These are phyloP conservation scores for Momotus momota DNA, from an alignment of 2,797 vertebrate species.

Conservation along the genomic window DNA sequence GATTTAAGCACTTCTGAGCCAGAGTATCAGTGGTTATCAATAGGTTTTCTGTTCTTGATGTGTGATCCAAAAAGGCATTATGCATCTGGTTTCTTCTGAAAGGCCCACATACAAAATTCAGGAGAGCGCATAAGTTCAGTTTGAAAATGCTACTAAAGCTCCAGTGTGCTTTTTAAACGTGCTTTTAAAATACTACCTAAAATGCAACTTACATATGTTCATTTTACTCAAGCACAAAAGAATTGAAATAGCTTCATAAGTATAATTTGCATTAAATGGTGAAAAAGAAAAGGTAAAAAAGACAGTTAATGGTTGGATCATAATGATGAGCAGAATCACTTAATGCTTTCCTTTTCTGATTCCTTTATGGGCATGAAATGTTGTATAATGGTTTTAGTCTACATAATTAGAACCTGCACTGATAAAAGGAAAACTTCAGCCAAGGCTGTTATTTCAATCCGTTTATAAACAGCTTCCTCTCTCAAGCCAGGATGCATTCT, in stretches of 20 bases:
- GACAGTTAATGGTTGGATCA: conserved; percentile 32
- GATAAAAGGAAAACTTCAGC: conserved; percentile 64
- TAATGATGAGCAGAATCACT: conserved; percentile 32
- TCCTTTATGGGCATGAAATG: conserved; percentile 66
- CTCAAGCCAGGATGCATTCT: background rate
- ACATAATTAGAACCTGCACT: conserved; percentile 67
- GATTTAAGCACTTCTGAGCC: background rate
- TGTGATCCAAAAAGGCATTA: background rate
- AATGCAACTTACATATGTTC: background rate
- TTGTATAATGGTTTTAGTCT: conserved; percentile 29
- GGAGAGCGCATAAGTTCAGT: background rate
- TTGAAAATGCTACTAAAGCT: background rate
- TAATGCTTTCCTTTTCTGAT: conserved; percentile 39
- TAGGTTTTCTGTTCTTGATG: background rate
- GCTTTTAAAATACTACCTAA: background rate
- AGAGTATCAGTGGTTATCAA: background rate
- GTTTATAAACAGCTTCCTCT: conserved; percentile 28
- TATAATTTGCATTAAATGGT: background rate
- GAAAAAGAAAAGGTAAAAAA: conserved; percentile 21
- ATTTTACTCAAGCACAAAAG: background rate
- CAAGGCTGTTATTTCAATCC: conserved; percentile 51
- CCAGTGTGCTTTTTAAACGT: background rate
- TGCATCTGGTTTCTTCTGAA: background rate
- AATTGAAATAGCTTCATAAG: background rate
- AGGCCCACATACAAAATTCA: background rate